These are phyloP conservation scores for Rhodophaea formosa DNA, from an alignment of 2,888 invertebrate genomes.

Conservation along the genomic window DNA sequence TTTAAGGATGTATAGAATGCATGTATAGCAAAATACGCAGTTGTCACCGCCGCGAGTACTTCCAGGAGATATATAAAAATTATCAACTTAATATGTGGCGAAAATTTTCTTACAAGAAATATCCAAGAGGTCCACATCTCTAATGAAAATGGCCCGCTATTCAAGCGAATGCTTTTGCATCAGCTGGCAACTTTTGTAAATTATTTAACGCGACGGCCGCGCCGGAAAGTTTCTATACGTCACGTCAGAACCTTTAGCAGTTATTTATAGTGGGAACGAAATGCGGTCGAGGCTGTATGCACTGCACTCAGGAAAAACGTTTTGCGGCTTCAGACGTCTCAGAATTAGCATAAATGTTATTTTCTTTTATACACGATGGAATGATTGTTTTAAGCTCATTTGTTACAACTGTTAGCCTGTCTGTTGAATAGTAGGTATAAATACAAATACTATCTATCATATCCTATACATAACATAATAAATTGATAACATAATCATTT, in stretches of 20 bases:
- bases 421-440: too few relatives aligned
- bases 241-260: conserved; percentile 7
- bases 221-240: not conserved
- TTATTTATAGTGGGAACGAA: conserved; percentile 9
- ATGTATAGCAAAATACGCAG: too few relatives aligned
- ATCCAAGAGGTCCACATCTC: not conserved
- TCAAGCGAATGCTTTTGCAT: conserved; percentile 7
- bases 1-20: too few relatives aligned
- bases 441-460: too few relatives aligned
- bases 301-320: conserved; percentile 3
- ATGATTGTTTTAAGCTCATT: not conserved
- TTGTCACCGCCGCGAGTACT: too few relatives aligned
- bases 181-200: conserved; percentile 11
- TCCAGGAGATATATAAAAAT: too few relatives aligned
- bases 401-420: too few relatives aligned
- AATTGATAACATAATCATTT: too few relatives aligned
- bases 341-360: not conserved
- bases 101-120: not conserved
- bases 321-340: conserved; percentile 4
- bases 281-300: conserved; percentile 11
- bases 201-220: conserved; percentile 6
- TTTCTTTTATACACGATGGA: not conserved
- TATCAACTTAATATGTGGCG: too few relatives aligned
- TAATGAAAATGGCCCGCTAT: not conserved
- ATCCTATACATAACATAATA: too few relatives aligned